Evolutionary conservation across 2,797 vertebrate species (phyloP).

Genomic region (Mus caroli): DNA sequence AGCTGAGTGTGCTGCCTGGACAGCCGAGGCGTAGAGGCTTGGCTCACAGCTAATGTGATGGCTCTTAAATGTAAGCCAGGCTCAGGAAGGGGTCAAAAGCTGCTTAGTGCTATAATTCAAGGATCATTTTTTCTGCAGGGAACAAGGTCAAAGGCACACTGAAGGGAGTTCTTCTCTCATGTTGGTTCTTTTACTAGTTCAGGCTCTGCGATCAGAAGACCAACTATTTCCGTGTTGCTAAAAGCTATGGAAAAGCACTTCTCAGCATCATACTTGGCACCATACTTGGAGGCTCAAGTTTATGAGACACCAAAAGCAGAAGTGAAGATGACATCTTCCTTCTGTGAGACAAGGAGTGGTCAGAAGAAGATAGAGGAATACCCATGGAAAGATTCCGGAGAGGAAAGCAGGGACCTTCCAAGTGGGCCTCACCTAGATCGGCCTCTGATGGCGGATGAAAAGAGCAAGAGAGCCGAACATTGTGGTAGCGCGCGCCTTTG

Average conservation of each 20-base stretch:
- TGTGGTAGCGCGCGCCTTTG: not conserved
- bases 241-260: not conserved
- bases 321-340: not conserved
- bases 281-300: not conserved
- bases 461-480: not conserved
- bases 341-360: not conserved
- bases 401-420: not conserved
- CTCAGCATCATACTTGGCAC: not conserved
- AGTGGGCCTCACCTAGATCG: not conserved
- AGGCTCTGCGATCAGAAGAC: not conserved
- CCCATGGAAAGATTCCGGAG: not conserved
- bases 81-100: slow-evolving; percentile 71
- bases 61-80: slow-evolving; percentile 39
- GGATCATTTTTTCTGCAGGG: slow-evolving; percentile 41
- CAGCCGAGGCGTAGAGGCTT: not conserved
- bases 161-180: slow-evolving; percentile 16
- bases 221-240: not conserved
- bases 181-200: slow-evolving; percentile 11
- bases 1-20: not conserved
- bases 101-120: slow-evolving; percentile 59
- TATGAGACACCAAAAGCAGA: slow-evolving; percentile 38
- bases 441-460: not conserved
- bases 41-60: slow-evolving; percentile 23
- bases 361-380: not conserved
- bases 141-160: slow-evolving; percentile 69